Evolutionary conservation across 2,113 vertebrate genomes (phyloP), one percentile per base, ranked within the genome.

Genomic region (Pantherophis guttatus): DNA sequence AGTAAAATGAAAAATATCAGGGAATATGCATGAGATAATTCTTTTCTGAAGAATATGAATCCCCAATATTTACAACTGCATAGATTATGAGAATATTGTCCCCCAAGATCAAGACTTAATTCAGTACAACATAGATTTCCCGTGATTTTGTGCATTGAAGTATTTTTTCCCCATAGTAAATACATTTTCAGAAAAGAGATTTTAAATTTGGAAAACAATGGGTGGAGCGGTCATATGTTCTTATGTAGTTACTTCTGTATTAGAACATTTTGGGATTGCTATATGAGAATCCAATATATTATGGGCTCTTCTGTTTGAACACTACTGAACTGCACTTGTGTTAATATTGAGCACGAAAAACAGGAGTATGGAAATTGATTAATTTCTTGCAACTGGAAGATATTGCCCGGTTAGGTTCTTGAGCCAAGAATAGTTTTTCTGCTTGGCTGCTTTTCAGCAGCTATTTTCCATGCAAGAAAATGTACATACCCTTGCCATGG

Each of bases 361-460:
- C 21, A 1, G 11, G 53, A 57, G 86, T 12, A 87, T n/a, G 2
- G 57, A 59, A 5, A 5, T 44, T 21, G 39, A 90, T 50, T 93
- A 29, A 70, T 53, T 48, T 86, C 50, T 89, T 29, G 58, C 90
- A 29, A 0, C 24, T 59, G 8, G 39, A 8, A 44, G 88, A 90
- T 58, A 0, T 0, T 5, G 0, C 33, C 86, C 62, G 50, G 62
- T 1, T 93, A 57, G 21, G 1, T 90, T 53, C 29, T 58, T 0
- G 65, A 90, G 8, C 3, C 48, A 70, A 29, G 48, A n/a, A 53
- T 90, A 50, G 59, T 90, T 8, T 19, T 53, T 50, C 8, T 90
- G 19, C 13, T 75, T 90, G 89, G 26, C 57, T 90, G 58, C 24
- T 90, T 75, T n/a, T 53, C 26, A 62, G 9, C 5, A 26, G 48